A percentile compares a stretch with the other conserved stretches of the same genome.
Evolutionary conservation across 2,888 invertebrate genomes (phyloP).

Genomic region (Plebejus melissa): DNA sequence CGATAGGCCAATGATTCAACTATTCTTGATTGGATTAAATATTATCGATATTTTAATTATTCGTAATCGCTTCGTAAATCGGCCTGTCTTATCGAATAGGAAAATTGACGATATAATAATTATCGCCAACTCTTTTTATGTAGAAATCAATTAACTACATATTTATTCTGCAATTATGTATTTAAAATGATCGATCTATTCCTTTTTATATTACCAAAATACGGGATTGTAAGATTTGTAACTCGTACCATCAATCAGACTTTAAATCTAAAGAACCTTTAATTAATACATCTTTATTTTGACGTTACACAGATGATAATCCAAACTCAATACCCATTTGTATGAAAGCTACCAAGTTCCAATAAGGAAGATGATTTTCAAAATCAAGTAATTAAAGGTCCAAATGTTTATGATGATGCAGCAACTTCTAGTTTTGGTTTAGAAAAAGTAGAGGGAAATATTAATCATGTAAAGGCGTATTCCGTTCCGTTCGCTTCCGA

Average conservation of each 20-base stretch:
- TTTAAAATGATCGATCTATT: neutral
- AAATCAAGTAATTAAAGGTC: neutral
- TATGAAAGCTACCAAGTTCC: neutral
- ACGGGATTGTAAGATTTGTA: neutral
- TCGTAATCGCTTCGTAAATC: constrained; percentile 3
- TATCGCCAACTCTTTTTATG: neutral
- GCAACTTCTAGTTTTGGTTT: constrained; percentile 33
- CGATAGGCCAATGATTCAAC: constrained; percentile 40
- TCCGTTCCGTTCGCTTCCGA: constrained; percentile 51
- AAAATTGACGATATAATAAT: neutral
- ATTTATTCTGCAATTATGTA: neutral
- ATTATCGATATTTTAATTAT: constrained; percentile 31
- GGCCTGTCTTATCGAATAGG: neutral
- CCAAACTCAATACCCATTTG: neutral
- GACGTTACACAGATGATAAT: neutral
- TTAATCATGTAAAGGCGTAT: constrained; percentile 54
- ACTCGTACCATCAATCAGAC: neutral
- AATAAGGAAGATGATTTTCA: constrained; percentile 15
- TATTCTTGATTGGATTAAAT: constrained; percentile 37
- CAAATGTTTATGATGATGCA: neutral
- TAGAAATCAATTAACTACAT: neutral
- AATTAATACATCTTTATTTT: neutral
- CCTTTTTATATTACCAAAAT: neutral
- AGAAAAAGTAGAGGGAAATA: constrained; percentile 48
- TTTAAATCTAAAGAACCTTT: neutral